Conservation (phyloP, 2,113 vertebrate species). For the Cepphus grylle region DNA sequence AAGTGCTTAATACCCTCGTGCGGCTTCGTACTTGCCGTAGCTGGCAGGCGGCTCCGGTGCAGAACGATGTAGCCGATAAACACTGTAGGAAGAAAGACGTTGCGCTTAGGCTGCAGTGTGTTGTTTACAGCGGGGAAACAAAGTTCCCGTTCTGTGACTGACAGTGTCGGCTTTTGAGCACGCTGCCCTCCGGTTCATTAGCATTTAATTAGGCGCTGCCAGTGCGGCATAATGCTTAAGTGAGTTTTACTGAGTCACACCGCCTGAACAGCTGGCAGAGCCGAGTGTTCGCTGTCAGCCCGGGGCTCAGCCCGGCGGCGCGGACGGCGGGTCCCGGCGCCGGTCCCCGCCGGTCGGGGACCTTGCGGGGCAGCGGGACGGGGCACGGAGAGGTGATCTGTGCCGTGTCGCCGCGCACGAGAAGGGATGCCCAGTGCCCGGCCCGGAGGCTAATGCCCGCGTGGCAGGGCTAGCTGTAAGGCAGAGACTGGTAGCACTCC, state of each 20-base stretch:
- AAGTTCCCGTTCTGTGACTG: background rate
- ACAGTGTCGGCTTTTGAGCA: background rate
- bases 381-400: fast-evolving
- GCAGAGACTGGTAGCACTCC: fast-evolving
- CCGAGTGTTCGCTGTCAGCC: background rate
- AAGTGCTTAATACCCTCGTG: background rate
- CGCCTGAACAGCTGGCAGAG: background rate
- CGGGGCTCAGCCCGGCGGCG: background rate
- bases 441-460: fast-evolving
- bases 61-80: fast-evolving
- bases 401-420: background rate
- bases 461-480: fast-evolving
- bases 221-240: fast-evolving
- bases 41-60: background rate
- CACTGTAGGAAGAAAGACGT: background rate
- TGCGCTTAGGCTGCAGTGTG: background rate
- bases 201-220: background rate
- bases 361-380: fast-evolving
- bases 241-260: background rate
- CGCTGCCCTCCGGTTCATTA: background rate
- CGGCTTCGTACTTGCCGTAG: background rate
- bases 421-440: background rate
- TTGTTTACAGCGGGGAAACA: background rate
- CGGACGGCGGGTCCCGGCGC: background rate
- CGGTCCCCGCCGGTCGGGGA: background rate